Conservation (phyloP, 2,888 invertebrate genomes). For the Flexamia atlantica region DNA sequence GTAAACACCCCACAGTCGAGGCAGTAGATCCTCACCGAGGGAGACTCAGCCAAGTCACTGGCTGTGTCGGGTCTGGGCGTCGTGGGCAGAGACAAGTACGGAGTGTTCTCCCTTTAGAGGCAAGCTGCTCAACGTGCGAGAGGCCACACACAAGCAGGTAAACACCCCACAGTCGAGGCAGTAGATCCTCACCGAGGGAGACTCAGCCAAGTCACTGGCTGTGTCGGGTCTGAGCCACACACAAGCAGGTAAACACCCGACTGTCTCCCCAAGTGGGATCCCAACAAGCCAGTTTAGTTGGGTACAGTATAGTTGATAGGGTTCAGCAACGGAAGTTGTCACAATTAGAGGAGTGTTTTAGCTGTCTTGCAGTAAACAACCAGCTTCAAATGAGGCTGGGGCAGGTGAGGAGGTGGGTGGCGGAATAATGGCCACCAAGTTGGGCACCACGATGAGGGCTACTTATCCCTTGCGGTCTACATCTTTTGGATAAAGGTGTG, state of each 20-base stretch:
- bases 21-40: conserved; percentile 99
- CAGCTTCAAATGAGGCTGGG: too few species aligned
- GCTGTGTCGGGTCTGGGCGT: conserved; percentile 97
- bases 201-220: conserved; percentile 98
- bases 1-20: too few species aligned
- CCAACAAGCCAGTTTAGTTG: conserved; percentile 98
- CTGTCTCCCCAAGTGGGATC: conserved; percentile 98
- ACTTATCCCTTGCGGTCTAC: too few species aligned
- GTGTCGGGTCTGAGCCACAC: conserved; percentile 97
- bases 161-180: too few species aligned
- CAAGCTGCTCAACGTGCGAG: conserved; percentile 97
- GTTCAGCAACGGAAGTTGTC: too few species aligned
- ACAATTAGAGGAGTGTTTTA: too few species aligned
- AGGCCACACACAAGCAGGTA: conserved; percentile 95
- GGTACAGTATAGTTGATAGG: too few species aligned
- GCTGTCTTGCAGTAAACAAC: too few species aligned
- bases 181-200: conserved; percentile 99
- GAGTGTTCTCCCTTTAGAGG: conserved; percentile 98
- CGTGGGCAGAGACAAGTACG: conserved; percentile 95
- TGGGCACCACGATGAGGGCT: too few species aligned
- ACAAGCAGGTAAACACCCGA: conserved; percentile 83
- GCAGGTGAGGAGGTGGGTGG: too few species aligned
- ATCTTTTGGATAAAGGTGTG: too few species aligned
- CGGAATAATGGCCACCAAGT: too few species aligned
- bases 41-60: conserved; percentile 99